Evolutionary conservation across 2,113 vertebrate genomes (phyloP), one percentile per base, ranked within the genome.

Genomic region (Ctenodactylus gundi): DNA sequence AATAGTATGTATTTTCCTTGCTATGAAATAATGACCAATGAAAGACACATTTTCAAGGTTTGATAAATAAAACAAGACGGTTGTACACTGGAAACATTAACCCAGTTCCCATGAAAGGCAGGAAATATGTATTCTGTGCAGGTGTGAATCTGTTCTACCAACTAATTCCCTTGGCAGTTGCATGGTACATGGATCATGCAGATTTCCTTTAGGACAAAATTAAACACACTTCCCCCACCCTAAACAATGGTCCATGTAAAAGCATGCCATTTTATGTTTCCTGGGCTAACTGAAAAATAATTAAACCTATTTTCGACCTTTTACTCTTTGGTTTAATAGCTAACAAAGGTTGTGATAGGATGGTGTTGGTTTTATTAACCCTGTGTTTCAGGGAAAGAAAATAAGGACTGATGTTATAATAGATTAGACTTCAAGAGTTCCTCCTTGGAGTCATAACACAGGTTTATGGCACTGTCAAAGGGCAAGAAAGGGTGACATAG

Each of bases 191-290:
- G 75, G 96, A 78, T 94, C 93, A 84, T 51, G 77, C 96, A 97
- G 97, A 96, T 97, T 97, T 97, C 97, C 97, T 97, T 95, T 95
- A 95, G 95, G 93, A 93, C 88, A 94, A 86, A 91, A 95, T 91
- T 91, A 92, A 93, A 97, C 96, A 93, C 85, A 97, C 41, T 96
- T 96, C 92, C 94, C 93, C 81, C 25, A 68, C 82, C 64, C 53
- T 88, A 85, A 96, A 97, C 96, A 97, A 97, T 97, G 82, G 87
- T 53, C 83, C 57, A 23, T 94, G 41, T 95, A 73, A 93, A 96
- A 96, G 81, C 68, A 92, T 67, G 73, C 93, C 53, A 64, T 88
- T 97, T 95, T 95, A 94, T 83, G 85, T 97, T 97, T 97, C 97
- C 95, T 95, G 94, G 55, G 93, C 76, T 88, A 84, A 83, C 29